phyloP scores from a whole-genome alignment of 2,888 invertebrate species.

The Drosophila colorata region DNA sequence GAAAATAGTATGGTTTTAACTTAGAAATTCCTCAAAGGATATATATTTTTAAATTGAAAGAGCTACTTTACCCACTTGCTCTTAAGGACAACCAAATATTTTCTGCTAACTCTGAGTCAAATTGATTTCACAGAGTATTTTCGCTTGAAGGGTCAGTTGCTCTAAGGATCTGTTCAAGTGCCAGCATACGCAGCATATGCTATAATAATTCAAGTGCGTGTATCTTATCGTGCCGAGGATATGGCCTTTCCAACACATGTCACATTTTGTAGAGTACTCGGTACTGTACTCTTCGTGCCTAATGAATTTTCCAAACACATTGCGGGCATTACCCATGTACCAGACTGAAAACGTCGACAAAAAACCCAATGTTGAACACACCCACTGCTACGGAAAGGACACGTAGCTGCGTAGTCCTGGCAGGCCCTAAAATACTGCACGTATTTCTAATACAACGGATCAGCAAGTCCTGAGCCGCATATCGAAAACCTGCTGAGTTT shows the following conservation, averaged over 20 bases:
- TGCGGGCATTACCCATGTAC: slow-evolving; percentile 39
- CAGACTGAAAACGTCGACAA: background rate
- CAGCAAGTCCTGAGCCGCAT: slow-evolving; percentile 1
- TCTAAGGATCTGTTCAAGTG: slow-evolving; percentile 15
- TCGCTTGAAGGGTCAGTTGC: slow-evolving; percentile 5
- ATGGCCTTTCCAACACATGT: slow-evolving; percentile 39
- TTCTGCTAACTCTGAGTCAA: background rate
- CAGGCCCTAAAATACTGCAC: no score
- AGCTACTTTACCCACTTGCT: slow-evolving; percentile 6
- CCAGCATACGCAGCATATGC: slow-evolving; percentile 33
- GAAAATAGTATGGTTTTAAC: no score
- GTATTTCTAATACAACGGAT: no score
- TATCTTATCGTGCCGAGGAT: slow-evolving; percentile 43
- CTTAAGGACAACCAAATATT: background rate
- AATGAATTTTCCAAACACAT: slow-evolving; percentile 49
- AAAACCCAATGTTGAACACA: slow-evolving; percentile 29
- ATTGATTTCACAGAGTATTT: slow-evolving; percentile 41
- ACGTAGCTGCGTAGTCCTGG: slow-evolving; percentile 34
- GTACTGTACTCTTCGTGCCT: slow-evolving; percentile 17
- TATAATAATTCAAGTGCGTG: slow-evolving; percentile 30
- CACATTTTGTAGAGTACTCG: slow-evolving; percentile 2
- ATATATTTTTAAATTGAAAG: no score
- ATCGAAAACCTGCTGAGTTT: slow-evolving; percentile 38
- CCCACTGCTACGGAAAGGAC: slow-evolving; percentile 45
- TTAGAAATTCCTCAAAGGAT: no score